Evolutionary conservation across 2,797 vertebrate species (phyloP).

Genomic region (Sebastes alutus): DNA sequence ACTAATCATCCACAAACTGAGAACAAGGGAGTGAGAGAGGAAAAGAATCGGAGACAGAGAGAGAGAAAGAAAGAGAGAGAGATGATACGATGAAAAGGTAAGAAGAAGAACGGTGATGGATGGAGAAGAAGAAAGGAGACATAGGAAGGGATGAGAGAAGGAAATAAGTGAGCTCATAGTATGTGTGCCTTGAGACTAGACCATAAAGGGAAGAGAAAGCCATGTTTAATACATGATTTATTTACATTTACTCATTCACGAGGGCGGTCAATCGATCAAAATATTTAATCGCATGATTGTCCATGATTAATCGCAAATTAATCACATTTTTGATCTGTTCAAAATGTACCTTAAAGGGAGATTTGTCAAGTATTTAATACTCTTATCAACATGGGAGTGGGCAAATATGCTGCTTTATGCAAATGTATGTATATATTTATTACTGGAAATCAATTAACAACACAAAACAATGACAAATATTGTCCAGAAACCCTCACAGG

Average conservation of each 20-base stretch:
- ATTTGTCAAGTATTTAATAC: too few relatives aligned
- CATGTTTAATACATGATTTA: background rate
- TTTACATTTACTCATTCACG: background rate
- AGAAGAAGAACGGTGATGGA: background rate
- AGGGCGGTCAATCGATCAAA: background rate
- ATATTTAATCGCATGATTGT: too few relatives aligned
- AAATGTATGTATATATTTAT: too few relatives aligned
- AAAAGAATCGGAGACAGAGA: background rate
- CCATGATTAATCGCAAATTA: too few relatives aligned
- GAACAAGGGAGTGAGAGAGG: background rate
- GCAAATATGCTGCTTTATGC: too few relatives aligned
- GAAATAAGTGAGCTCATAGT: background rate
- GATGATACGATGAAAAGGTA: background rate
- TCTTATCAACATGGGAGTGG: too few relatives aligned
- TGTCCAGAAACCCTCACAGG: background rate
- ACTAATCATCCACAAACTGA: conserved; percentile 49
- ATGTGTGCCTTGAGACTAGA: background rate
- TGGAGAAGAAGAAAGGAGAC: background rate
- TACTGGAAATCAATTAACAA: too few relatives aligned
- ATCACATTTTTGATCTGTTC: too few relatives aligned
- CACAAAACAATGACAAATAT: too few relatives aligned
- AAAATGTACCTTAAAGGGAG: too few relatives aligned
- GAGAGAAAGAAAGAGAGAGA: background rate
- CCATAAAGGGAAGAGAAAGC: background rate
- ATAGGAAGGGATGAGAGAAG: background rate